phyloP scores from a whole-genome alignment of 2,888 invertebrate genomes.

The Agrenia bidenticulata region DNA sequence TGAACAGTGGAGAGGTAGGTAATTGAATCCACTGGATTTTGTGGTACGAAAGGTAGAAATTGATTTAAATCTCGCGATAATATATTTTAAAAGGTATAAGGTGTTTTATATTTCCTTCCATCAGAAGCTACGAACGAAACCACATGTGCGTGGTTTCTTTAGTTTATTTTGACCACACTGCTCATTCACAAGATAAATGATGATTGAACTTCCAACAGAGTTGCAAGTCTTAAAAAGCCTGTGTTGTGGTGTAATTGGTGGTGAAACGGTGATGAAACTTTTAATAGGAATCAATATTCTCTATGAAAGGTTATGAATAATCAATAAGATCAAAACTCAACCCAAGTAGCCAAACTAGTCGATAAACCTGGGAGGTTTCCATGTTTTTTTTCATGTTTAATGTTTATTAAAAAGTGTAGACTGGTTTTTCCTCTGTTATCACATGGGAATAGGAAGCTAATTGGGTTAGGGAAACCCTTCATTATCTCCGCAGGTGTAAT shows the following conservation, averaged over 20 bases:
- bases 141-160: background rate
- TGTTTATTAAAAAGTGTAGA: background rate
- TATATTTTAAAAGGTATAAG: no score
- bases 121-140: no score
- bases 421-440: constrained; percentile 22
- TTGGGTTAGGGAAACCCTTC: constrained; percentile 45
- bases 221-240: background rate
- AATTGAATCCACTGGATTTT: constrained; percentile 19
- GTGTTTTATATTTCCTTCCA: no score
- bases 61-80: background rate
- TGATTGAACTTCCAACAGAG: constrained; percentile 4
- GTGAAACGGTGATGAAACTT: constrained; percentile 7
- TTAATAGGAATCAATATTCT: constrained; percentile 6
- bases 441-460: constrained; percentile 32
- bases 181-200: constrained; percentile 2
- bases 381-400: background rate
- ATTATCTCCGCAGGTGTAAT: constrained; percentile 40
- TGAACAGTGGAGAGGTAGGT: background rate
- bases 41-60: constrained; percentile 20
- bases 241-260: background rate
- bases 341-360: constrained; percentile 1
- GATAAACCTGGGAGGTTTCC: background rate
- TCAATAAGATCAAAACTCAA: background rate
- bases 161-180: background rate
- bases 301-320: background rate